Conservation (phyloP, 2,113 vertebrate genomes). For the Hydropotes inermis region DNA sequence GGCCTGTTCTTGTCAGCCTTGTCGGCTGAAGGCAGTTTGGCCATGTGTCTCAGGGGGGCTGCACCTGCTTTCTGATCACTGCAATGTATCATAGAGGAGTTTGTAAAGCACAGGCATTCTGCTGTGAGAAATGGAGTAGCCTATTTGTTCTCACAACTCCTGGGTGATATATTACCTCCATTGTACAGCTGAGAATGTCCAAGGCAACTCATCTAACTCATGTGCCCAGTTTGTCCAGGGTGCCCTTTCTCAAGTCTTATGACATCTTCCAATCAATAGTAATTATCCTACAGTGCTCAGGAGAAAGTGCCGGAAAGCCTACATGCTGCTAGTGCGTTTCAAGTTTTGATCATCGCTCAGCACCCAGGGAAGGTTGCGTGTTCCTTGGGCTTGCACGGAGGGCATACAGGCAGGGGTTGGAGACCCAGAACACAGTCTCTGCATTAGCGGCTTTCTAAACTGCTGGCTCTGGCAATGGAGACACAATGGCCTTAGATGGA, state of each 20-base stretch:
- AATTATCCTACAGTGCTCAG: not conserved
- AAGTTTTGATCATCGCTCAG: not conserved
- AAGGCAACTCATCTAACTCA: not conserved
- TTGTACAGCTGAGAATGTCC: not conserved
- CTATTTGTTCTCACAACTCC: not conserved
- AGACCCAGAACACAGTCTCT: not conserved
- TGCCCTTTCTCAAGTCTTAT: not conserved
- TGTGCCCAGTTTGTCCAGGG: not conserved
- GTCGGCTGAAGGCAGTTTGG: not conserved
- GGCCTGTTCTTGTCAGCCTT: conserved; percentile 20
- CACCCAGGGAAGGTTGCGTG: not conserved
- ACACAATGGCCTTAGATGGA: not conserved
- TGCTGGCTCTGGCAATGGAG: not conserved
- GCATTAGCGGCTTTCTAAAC: not conserved
- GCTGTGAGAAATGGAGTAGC: not conserved
- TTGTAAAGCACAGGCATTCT: not conserved
- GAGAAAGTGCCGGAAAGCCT: not conserved
- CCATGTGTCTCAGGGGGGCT: not conserved
- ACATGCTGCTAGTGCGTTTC: not conserved
- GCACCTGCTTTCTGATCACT: not conserved
- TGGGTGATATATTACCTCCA: not conserved
- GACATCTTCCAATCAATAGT: not conserved
- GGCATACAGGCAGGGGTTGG: accelerated
- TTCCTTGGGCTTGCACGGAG: not conserved
- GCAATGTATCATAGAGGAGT: not conserved